phyloP scores from a whole-genome alignment of 2,113 vertebrate genomes.

The Albula glossodonta region DNA sequence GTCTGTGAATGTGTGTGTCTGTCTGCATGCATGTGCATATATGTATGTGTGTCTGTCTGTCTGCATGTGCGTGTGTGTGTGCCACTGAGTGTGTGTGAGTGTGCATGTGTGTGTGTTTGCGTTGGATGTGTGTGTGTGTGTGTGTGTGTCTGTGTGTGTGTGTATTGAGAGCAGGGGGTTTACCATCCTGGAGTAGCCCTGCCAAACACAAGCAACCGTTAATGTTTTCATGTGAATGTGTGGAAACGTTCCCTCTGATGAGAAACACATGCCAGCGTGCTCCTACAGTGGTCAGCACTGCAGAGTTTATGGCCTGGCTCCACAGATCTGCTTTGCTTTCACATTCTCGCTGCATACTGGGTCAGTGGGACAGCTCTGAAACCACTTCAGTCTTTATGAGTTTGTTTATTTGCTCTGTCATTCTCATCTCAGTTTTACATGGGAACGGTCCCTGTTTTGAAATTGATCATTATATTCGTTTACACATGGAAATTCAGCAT shows the following conservation, averaged over 20 bases:
- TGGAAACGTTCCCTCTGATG: not conserved
- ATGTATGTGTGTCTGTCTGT: not conserved
- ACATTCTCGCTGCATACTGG: not conserved
- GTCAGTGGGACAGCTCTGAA: slow-evolving; percentile 1
- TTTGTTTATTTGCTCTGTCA: not conserved
- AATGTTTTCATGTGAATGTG: not conserved
- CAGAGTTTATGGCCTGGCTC: not conserved
- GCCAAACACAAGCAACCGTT: not conserved
- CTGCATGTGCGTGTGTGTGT: not conserved
- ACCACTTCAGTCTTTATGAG: not conserved
- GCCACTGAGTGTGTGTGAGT: slow-evolving; percentile 19
- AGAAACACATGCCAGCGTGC: not conserved
- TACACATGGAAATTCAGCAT: not conserved
- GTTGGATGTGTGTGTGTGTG: slow-evolving; percentile 20
- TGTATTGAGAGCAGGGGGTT: not conserved
- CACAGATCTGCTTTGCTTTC: slow-evolving; percentile 1
- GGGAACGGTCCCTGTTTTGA: not conserved
- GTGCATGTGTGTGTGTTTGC: not conserved
- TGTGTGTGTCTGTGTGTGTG: not conserved
- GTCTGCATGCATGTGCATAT: not conserved
- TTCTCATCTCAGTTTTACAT: not conserved
- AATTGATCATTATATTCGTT: not conserved
- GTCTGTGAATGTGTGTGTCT: not conserved
- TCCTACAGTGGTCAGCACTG: not conserved
- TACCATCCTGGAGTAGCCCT: not conserved